Evolutionary conservation across 2,113 vertebrate genomes (phyloP).

Genomic region (Mionectes macconnelli): DNA sequence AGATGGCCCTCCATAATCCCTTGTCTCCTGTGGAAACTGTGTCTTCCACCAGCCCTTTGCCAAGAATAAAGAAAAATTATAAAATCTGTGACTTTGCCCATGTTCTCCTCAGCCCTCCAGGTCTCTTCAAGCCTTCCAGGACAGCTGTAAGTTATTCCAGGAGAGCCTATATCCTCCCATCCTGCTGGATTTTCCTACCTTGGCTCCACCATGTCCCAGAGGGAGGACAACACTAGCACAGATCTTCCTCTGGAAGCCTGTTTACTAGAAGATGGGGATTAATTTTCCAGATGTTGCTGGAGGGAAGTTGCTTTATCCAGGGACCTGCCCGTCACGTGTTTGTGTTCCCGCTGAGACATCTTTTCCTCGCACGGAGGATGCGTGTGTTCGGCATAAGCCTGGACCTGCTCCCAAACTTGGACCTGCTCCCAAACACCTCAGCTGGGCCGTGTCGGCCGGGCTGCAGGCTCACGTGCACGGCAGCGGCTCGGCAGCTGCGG

Average conservation of each 20-base stretch:
- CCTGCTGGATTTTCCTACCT: conserved; percentile 48
- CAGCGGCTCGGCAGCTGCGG: neutral
- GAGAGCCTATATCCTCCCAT: conserved; percentile 6
- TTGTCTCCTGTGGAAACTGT: neutral
- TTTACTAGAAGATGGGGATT: conserved; percentile 43
- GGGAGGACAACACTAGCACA: conserved; percentile 22
- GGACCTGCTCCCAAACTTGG: conserved; percentile 51
- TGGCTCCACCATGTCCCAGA: conserved; percentile 7
- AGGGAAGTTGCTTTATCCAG: conserved; percentile 13
- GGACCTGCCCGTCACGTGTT: neutral
- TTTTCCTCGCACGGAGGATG: neutral
- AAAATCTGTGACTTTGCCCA: neutral
- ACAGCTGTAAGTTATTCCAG: conserved; percentile 47
- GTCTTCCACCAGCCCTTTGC: neutral
- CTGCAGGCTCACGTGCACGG: neutral
- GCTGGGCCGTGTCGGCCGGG: neutral
- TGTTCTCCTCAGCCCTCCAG: neutral
- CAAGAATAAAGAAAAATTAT: neutral
- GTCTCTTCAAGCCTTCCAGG: neutral
- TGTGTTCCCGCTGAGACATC: neutral
- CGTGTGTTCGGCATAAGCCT: neutral
- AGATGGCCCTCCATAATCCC: neutral
- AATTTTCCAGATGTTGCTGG: conserved; percentile 64
- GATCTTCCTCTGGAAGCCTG: conserved; percentile 52
- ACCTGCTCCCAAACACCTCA: conserved; percentile 29